Evolutionary conservation across 2,113 vertebrate species (phyloP).

Genomic region (Takifugu flavidus): DNA sequence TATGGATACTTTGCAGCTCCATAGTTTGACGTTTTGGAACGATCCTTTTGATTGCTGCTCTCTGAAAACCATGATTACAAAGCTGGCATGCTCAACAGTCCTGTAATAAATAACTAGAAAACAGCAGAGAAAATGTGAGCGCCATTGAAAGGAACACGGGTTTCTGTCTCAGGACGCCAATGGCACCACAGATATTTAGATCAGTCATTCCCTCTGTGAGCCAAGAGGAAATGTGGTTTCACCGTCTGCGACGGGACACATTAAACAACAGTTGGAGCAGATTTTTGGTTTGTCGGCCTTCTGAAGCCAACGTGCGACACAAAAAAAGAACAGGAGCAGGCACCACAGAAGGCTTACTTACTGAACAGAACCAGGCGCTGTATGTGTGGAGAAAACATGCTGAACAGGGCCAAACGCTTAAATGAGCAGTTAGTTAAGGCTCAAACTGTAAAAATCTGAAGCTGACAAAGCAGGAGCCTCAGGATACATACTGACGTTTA

Average conservation of each 20-base stretch:
- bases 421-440: neutral
- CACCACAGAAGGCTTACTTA: neutral
- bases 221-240: constrained; percentile 30
- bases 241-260: constrained; percentile 7
- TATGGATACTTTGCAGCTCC: too few relatives aligned
- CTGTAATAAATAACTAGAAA: neutral
- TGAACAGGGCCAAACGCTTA: neutral
- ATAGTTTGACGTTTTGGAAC: too few relatives aligned
- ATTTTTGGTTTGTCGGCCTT: constrained; percentile 8
- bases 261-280: constrained; percentile 12
- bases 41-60: too few relatives aligned
- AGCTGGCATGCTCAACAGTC: neutral
- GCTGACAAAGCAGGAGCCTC: neutral
- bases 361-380: too few relatives aligned
- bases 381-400: neutral
- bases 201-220: constrained; percentile 9
- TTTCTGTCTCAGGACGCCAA: too few relatives aligned
- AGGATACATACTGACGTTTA: neutral
- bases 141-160: neutral
- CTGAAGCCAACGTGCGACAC: neutral
- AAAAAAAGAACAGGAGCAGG: neutral
- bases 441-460: neutral
- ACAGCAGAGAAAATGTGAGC: neutral
- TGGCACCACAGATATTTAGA: constrained; percentile 6
- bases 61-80: too few relatives aligned